Percentiles rank a stretch among this genome's conserved stretches.
phyloP scores from a whole-genome alignment of 2,888 invertebrate genomes.

The Yponomeuta sedellus region DNA sequence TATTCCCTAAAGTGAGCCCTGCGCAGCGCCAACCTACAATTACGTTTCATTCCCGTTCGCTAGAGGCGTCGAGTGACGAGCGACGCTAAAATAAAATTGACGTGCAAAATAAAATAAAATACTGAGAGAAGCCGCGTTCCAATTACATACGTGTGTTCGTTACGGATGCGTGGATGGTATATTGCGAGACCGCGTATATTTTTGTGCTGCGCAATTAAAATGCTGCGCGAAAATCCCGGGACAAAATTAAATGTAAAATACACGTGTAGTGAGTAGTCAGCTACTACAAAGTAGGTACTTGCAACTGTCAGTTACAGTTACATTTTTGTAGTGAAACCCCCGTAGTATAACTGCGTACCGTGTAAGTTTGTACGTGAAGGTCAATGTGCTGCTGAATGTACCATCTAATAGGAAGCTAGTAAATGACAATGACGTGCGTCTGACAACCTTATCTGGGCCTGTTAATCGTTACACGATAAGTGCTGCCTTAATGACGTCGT shows the following conservation, averaged over 20 bases:
- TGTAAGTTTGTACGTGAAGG: too few relatives aligned
- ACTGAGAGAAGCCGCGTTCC: slow-evolving; percentile 49
- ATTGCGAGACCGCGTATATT: slow-evolving; percentile 33
- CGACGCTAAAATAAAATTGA: slow-evolving; percentile 64
- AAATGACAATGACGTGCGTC: slow-evolving; percentile 13
- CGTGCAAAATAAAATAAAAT: slow-evolving; percentile 55
- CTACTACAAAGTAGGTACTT: too few relatives aligned
- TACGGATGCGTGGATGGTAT: slow-evolving; percentile 16
- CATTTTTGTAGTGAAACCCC: too few relatives aligned
- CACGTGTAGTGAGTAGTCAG: slow-evolving; percentile 26
- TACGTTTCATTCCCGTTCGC: slow-evolving; percentile 59
- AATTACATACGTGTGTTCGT: slow-evolving; percentile 43
- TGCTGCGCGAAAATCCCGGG: slow-evolving; percentile 26
- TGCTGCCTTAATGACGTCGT: too few relatives aligned
- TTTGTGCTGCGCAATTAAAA: slow-evolving; percentile 43
- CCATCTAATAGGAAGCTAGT: too few relatives aligned
- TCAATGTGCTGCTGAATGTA: too few relatives aligned
- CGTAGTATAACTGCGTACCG: too few relatives aligned
- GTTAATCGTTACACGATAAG: background rate
- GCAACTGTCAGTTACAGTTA: too few relatives aligned
- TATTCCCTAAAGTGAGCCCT: slow-evolving; percentile 72
- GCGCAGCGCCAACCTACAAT: slow-evolving; percentile 66
- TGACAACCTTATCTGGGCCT: background rate
- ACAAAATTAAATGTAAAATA: slow-evolving; percentile 24
- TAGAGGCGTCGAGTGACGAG: slow-evolving; percentile 45